These are phyloP conservation scores for Erebia ligea DNA, from an alignment of 2,888 invertebrate species.

Conservation along the genomic window DNA sequence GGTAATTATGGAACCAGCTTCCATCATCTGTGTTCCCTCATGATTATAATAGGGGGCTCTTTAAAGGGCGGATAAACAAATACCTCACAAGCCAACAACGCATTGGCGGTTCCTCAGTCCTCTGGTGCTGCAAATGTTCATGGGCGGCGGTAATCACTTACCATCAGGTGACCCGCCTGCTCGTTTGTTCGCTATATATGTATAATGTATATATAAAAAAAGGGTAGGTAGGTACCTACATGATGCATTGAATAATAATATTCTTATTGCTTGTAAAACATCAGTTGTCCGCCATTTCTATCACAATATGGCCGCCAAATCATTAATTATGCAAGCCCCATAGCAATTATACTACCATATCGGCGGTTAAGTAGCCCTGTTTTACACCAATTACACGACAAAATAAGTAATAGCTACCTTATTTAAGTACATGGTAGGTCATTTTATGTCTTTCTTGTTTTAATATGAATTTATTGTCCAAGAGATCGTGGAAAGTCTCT, in stretches of 20 bases:
- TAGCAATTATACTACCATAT: constrained; percentile 31
- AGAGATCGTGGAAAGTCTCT: background rate
- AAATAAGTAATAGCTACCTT: constrained; percentile 13
- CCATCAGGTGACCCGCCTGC: no score
- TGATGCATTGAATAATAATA: background rate
- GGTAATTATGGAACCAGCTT: no score
- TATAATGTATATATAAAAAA: no score
- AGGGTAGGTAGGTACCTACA: no score
- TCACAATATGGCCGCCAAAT: constrained; percentile 44
- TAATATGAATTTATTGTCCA: constrained; percentile 2
- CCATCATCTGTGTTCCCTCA: no score
- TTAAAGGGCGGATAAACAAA: no score
- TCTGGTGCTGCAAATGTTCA: no score
- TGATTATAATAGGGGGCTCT: no score
- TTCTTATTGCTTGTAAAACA: constrained; percentile 19
- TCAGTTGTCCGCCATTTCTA: constrained; percentile 39
- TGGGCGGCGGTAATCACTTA: no score
- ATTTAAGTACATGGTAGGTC: constrained; percentile 3
- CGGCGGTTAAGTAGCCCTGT: constrained; percentile 26
- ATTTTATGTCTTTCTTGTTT: constrained; percentile 12
- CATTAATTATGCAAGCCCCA: constrained; percentile 46
- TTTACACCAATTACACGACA: constrained; percentile 38
- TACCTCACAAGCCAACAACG: no score
- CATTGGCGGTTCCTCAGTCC: no score
- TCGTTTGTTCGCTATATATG: no score